Conservation (phyloP, 2,113 vertebrate genomes). For the Chlamydotis undulata region DNA sequence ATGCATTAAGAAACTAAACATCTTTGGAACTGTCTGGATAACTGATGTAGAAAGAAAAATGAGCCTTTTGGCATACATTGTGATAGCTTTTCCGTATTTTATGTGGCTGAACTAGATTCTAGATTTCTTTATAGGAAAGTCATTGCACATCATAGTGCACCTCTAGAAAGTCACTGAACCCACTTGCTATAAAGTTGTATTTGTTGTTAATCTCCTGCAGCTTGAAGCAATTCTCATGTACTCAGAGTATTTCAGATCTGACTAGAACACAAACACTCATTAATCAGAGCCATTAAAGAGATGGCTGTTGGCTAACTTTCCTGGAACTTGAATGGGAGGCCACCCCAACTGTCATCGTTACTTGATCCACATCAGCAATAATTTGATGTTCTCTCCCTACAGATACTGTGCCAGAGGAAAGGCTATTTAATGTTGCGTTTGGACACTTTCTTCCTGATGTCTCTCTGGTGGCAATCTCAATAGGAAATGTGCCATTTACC, state of each 20-base stretch:
- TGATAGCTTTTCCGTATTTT: background rate
- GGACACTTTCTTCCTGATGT: constrained; percentile 79
- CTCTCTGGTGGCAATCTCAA: constrained; percentile 71
- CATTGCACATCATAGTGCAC: background rate
- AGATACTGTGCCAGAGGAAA: constrained; percentile 74
- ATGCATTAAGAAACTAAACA: background rate
- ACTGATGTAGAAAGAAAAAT: background rate
- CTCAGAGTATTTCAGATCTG: constrained; percentile 38
- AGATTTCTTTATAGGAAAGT: background rate
- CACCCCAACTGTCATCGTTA: constrained; percentile 10
- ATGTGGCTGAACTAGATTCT: background rate
- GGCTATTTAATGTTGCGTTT: constrained; percentile 73
- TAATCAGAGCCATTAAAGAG: constrained; percentile 63
- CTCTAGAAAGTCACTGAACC: constrained; percentile 11
- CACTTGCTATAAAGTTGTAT: background rate
- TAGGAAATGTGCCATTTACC: constrained; percentile 69
- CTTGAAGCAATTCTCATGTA: constrained; percentile 61
- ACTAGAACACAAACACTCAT: constrained; percentile 66
- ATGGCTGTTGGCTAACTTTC: constrained; percentile 50
- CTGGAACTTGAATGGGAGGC: constrained; percentile 49
- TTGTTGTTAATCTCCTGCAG: constrained; percentile 51
- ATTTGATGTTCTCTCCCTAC: constrained; percentile 41
- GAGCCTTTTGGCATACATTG: background rate
- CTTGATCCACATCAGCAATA: constrained; percentile 36
- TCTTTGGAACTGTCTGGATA: background rate